Conservation (phyloP, 2,888 invertebrate species). For the Crocallis elinguaria region DNA sequence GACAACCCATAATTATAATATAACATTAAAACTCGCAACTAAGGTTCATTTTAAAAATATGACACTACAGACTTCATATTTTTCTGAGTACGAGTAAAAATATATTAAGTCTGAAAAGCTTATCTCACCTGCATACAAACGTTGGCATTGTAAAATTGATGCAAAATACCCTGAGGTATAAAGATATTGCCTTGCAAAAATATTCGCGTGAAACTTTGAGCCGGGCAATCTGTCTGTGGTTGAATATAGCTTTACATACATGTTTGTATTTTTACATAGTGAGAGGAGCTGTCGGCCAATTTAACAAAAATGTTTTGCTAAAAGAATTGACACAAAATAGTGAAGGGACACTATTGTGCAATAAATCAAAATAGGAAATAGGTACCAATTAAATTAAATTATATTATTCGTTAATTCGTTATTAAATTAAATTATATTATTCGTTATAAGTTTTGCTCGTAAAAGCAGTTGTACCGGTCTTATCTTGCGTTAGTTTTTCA, state of each 20-base stretch:
- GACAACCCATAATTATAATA: no score
- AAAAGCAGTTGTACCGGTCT: no score
- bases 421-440: no score
- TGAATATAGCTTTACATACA: conserved; percentile 4
- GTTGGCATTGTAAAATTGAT: conserved; percentile 23
- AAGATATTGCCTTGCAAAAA: conserved; percentile 19
- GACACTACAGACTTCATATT: no score
- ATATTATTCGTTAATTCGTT: no score
- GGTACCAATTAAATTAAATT: no score
- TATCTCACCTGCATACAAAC: conserved; percentile 14
- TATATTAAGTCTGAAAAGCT: neutral
- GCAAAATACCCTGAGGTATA: conserved; percentile 27
- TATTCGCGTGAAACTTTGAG: conserved; percentile 13
- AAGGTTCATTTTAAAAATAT: neutral
- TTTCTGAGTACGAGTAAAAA: neutral
- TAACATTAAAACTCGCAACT: no score
- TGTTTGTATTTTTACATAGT: neutral
- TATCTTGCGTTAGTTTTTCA: no score
- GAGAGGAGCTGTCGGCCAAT: neutral
- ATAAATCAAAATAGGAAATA: neutral
- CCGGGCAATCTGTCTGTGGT: conserved; percentile 11
- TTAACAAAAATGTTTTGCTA: neutral
- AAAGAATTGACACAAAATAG: neutral
- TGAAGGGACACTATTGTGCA: no score
- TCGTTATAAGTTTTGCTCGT: no score